Percentiles rank a stretch among this genome's conserved stretches.
Conservation (phyloP, 2,113 vertebrate genomes). For the Myanophis thanlyinensis region DNA sequence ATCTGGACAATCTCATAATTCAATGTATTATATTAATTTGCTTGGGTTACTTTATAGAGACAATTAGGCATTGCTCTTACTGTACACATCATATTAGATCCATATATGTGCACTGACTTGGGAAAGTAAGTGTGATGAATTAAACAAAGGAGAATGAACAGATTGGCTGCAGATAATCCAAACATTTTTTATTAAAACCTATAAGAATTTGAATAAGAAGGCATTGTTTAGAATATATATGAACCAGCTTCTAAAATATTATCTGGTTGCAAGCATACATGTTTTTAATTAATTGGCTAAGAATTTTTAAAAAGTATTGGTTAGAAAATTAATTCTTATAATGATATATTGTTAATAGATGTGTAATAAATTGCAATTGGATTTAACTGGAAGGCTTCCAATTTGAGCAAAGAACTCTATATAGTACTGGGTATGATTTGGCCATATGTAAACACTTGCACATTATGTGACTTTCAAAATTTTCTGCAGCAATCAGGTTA, state of each 20-base stretch:
- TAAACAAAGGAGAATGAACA: conserved; percentile 56
- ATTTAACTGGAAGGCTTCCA: conserved; percentile 71
- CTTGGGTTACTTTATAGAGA: conserved; percentile 52
- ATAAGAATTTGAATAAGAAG: conserved; percentile 76
- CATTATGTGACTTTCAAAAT: not conserved
- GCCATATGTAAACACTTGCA: not conserved
- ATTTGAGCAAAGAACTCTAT: conserved; percentile 35
- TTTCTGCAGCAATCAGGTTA: not conserved
- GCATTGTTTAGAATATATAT: conserved; percentile 75
- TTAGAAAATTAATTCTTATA: conserved; percentile 63
- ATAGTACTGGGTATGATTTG: not conserved
- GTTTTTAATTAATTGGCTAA: conserved; percentile 71
- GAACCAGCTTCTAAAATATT: conserved; percentile 69
- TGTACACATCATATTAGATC: conserved; percentile 51
- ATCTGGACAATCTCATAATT: conserved; percentile 32
- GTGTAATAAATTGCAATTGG: conserved; percentile 50
- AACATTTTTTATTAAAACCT: conserved; percentile 73
- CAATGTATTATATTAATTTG: conserved; percentile 40
- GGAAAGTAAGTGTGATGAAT: conserved; percentile 52
- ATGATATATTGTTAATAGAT: conserved; percentile 66
- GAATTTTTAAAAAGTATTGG: conserved; percentile 67
- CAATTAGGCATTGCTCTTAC: conserved; percentile 49
- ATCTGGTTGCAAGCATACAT: conserved; percentile 69
- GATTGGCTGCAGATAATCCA: conserved; percentile 78
- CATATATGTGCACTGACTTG: conserved; percentile 45